Percentiles rank a stretch among this genome's conserved stretches.
phyloP scores from a whole-genome alignment of 2,113 vertebrate genomes.

The Salvator merianae region DNA sequence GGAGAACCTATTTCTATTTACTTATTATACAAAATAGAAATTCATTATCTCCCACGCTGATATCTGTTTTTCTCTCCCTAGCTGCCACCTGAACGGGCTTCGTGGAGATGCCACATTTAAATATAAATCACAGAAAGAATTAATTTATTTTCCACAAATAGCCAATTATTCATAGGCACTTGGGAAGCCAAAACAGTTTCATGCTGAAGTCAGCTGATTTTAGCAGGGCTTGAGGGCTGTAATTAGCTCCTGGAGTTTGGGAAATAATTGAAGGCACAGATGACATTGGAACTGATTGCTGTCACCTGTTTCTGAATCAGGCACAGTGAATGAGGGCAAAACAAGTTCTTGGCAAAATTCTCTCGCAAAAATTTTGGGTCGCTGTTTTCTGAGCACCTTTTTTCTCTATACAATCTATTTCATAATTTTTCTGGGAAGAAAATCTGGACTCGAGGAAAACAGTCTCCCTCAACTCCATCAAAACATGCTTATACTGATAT shows the following conservation, averaged over 20 bases:
- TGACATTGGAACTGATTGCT: constrained; percentile 66
- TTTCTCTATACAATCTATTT: background rate
- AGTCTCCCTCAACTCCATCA: background rate
- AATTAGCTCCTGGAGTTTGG: constrained; percentile 69
- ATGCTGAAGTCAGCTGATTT: constrained; percentile 64
- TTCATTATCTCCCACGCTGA: background rate
- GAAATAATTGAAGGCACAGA: constrained; percentile 67
- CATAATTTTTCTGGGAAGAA: background rate
- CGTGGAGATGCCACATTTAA: constrained; percentile 31
- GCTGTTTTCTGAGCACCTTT: constrained; percentile 44
- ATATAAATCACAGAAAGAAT: constrained; percentile 61
- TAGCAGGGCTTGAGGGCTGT: constrained; percentile 59
- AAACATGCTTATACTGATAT: background rate
- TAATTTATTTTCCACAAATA: constrained; percentile 74
- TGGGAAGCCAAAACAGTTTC: constrained; percentile 50
- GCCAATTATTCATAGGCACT: constrained; percentile 68
- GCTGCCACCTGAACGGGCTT: constrained; percentile 22
- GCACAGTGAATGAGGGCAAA: constrained; percentile 61
- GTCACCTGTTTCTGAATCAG: constrained; percentile 69
- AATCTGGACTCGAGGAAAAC: background rate
- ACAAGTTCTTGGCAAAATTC: constrained; percentile 43
- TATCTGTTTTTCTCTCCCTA: background rate
- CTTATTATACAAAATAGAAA: background rate
- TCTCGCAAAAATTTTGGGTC: constrained; percentile 18
- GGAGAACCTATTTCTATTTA: background rate